Evolutionary conservation across 2,113 vertebrate genomes (phyloP).

Genomic region (Tachycineta bicolor): DNA sequence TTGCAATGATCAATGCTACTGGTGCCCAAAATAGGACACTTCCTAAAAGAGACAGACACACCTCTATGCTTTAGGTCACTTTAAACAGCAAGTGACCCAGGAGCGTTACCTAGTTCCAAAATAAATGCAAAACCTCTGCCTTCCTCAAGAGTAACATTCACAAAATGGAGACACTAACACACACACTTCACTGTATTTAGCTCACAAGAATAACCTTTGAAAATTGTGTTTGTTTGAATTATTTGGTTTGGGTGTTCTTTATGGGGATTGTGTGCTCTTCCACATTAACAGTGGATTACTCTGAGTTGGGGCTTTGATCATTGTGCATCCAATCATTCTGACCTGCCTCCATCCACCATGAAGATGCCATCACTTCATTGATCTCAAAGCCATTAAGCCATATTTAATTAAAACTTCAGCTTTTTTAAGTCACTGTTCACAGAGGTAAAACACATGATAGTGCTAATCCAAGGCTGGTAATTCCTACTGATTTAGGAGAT

Average conservation of each 20-base stretch:
- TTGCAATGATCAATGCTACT: neutral
- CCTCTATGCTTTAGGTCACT: neutral
- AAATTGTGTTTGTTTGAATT: neutral
- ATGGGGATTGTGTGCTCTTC: fast-evolving
- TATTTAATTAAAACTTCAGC: neutral
- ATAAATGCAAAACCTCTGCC: neutral
- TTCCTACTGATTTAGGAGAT: neutral
- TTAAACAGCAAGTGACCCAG: neutral
- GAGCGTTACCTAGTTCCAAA: neutral
- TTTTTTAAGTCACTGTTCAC: neutral
- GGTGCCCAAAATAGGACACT: neutral
- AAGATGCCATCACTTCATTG: neutral
- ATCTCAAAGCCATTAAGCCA: neutral
- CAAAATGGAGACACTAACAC: constrained; percentile 17
- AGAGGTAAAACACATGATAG: neutral
- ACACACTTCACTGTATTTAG: neutral
- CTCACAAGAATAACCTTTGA: neutral
- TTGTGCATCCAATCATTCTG: neutral
- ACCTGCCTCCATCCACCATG: neutral
- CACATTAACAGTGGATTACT: neutral
- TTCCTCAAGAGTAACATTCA: neutral
- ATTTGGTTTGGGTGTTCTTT: fast-evolving
- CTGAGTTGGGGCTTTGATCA: neutral
- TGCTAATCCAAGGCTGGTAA: neutral
- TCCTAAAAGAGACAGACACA: neutral